Base-by-base conservation (phyloP, 1,140 invertebrate genomes). In the Bicyclus anynana region DNA sequence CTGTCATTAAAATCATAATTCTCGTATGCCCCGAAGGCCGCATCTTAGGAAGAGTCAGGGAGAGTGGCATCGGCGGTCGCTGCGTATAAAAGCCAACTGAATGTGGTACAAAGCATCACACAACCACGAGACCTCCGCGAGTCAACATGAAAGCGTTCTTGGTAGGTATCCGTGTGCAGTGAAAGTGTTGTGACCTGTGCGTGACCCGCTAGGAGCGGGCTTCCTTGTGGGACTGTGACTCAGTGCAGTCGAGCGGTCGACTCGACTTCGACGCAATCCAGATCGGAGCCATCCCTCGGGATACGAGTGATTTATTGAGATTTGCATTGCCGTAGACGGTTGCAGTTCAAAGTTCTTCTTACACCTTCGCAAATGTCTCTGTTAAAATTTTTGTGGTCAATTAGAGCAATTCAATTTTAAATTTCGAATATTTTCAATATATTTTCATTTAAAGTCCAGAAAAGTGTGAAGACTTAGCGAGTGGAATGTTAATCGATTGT, bases 121-220 rank as follows among this genome's bases (percentile, higher is more conserved):
- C 83, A 80, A 85, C 73, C 74, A 73, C 80, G 68, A 80, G 60
- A 80, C 74, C 83, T 87, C 79, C 81, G 78, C 70, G 80, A 84
- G 77, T 72, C 83, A 88, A 88, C 85, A 89, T 89, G 87, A 88
- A 85, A 85, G 85, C 87, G 64, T 89, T 89, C 78, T 81, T 87
- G 87, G 87, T 89, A 87, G 84, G 87, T 84, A 80, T 52, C 49
- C 70, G 74, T 69, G 74, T 72, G 69, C 62, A 78, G 77, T 84
- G 81, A 84, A 84, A 82, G 80, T 86, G 82, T 60, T 72, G 80
- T 86, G 84, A 83, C 77, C 80, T 62, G 72, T 70, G 69, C 58
- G 67, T 76, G 75, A 77, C 72, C 70, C 65, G 68, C 67, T 40
- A 60, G 65, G 53, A 67, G 68, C 55, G 66, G 59, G 65, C 74